A percentile compares a stretch with the other conserved stretches of the same genome.
phyloP scores from a whole-genome alignment of 1,140 invertebrate genomes.

The Wasmannia auropunctata region DNA sequence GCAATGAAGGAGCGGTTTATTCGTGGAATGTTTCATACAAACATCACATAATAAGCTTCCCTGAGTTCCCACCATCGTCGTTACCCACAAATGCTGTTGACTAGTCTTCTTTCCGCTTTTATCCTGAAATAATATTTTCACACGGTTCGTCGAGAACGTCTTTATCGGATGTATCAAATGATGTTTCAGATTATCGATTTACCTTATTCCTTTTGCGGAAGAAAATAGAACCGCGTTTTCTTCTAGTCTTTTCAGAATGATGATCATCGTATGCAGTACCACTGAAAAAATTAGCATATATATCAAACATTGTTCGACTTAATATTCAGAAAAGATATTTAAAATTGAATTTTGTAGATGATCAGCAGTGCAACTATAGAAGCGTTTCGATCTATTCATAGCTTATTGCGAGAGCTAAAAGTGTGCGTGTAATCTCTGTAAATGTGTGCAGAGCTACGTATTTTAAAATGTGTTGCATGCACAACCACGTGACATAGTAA shows the following conservation, averaged over 20 bases:
- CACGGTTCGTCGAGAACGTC: not conserved
- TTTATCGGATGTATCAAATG: not conserved
- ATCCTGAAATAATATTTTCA: slow-evolving; percentile 73
- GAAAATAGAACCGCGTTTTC: slow-evolving; percentile 95
- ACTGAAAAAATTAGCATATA: slow-evolving; percentile 72
- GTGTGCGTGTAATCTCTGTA: not conserved
- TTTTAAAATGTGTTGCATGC: slow-evolving; percentile 47
- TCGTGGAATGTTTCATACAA: slow-evolving; percentile 92
- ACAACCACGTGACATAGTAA: slow-evolving; percentile 9
- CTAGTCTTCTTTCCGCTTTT: slow-evolving; percentile 83
- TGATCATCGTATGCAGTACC: slow-evolving; percentile 89
- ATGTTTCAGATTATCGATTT: slow-evolving; percentile 29
- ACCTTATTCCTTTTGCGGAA: slow-evolving; percentile 96
- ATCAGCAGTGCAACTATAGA: slow-evolving; percentile 38
- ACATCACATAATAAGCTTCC: slow-evolving; percentile 89
- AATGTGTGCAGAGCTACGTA: slow-evolving; percentile 19
- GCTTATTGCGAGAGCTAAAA: slow-evolving; percentile 29
- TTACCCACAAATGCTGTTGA: slow-evolving; percentile 90
- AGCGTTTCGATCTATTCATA: slow-evolving; percentile 12
- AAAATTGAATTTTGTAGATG: slow-evolving; percentile 26
- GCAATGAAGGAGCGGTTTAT: slow-evolving; percentile 91
- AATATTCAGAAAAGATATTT: not conserved
- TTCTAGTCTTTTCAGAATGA: slow-evolving; percentile 91
- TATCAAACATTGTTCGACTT: not conserved
- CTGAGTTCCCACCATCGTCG: slow-evolving; percentile 85